These are phyloP conservation scores for Lasioglossum morio DNA, from an alignment of 2,888 invertebrate species.

Conservation along the genomic window DNA sequence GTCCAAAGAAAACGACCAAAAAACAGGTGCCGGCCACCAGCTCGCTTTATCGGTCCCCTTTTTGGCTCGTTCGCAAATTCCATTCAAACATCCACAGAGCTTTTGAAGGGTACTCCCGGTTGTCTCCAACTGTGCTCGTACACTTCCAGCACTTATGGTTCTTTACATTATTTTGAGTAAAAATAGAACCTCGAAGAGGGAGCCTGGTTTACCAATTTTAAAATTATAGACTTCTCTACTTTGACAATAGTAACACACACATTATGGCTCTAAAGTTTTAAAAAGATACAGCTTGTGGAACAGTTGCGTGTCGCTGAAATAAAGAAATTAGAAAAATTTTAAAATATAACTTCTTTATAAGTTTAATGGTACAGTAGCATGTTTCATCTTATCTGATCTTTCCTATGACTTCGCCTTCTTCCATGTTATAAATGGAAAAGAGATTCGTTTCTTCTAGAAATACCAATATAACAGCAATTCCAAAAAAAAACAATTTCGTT, in stretches of 20 bases:
- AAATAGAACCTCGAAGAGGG: neutral
- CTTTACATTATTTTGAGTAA: neutral
- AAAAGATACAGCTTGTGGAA: neutral
- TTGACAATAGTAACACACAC: neutral
- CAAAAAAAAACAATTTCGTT: too few species aligned
- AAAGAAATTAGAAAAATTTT: too few species aligned
- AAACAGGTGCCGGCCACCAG: neutral
- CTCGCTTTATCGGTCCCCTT: neutral
- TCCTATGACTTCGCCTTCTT: neutral
- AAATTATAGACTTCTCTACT: neutral
- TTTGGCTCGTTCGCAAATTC: neutral
- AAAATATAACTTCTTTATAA: neutral
- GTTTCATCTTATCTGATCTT: neutral
- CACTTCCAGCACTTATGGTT: neutral
- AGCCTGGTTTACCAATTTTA: neutral
- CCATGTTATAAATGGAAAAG: neutral
- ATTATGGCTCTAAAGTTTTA: neutral
- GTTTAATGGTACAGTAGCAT: neutral
- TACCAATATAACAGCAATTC: neutral
- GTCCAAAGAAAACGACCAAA: neutral
- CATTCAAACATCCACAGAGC: neutral
- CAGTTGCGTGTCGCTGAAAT: neutral
- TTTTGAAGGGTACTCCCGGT: neutral
- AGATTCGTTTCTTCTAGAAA: neutral
- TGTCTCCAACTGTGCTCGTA: neutral